Evolutionary conservation across 2,797 vertebrate species (phyloP), one percentile per base, ranked within the genome.

Genomic region (Chaenodraco wilsoni): DNA sequence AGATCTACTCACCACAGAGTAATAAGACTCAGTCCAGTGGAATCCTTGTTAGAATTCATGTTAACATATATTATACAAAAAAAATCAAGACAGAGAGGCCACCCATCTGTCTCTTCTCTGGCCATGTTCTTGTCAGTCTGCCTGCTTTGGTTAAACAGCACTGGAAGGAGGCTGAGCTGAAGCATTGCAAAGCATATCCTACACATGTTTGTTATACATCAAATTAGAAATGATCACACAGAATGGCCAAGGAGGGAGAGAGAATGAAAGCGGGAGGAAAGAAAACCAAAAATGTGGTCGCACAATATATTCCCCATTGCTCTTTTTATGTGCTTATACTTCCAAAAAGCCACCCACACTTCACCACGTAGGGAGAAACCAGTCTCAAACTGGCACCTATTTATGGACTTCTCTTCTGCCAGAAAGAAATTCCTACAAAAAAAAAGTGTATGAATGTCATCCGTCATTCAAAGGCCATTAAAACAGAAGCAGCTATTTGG

Each of bases 371-470:
- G 84, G 80, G 76, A 88, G 87, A 91, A 92, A 88, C 90, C 84
- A 87, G 89, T 92, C 81, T 88, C 83, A 89, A 91, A 94, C 90
- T 92, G 92, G 90, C 92, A 94, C 92, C 91, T 93, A 94, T 94
- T 95, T 94, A 91, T 92, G 93, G 93, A 93, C 88, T 88, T 84
- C 46, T 84, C 89, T 87, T 78, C 91, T 92, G 92, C 94, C 93
- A 93, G 84, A 84, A 66, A 88, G 78, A 90, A 90, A 93, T 92
- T 95, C 92, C 85, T 92, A 71, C 46, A 71, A 74, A 69, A 90
- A 88, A 43, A 89, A 92, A 88, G 69, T n/a, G 58, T 44, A 82
- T 87, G 84, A 90, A 87, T 76, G 58, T 91, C 91, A 92, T 94
- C 91, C 89, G 94, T 94, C 92, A 94, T 86, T 86, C 84, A 85